Base-by-base conservation (phyloP, 1,140 invertebrate species). In the Chymomyza costata region DNA sequence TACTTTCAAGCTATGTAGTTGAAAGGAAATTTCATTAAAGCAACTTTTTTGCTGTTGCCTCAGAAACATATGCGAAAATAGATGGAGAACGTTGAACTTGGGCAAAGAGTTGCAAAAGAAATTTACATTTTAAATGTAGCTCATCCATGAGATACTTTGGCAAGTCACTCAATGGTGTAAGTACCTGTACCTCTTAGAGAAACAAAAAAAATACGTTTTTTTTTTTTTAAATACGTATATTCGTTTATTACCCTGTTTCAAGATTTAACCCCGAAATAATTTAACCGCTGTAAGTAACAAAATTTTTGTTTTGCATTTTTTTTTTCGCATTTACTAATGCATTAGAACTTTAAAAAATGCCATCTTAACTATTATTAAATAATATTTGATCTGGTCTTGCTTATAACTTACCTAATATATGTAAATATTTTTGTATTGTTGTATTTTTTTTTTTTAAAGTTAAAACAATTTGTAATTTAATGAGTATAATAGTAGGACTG, bases 141-240 rank as follows among this genome's bases (percentile, higher is more conserved):
- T n/a, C n/a, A n/a, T n/a, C n/a, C n/a, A n/a, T n/a, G n/a, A n/a
- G n/a, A n/a, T n/a, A n/a, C n/a, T n/a, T n/a, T n/a, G n/a, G n/a
- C n/a, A n/a, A n/a, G n/a, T n/a, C n/a, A n/a, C n/a, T n/a, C n/a
- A n/a, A n/a, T n/a, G n/a, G n/a, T n/a, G n/a, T n/a, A n/a, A n/a
- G n/a, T n/a, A n/a, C n/a, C n/a, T n/a, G n/a, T n/a, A n/a, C n/a
- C n/a, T n/a, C n/a, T n/a, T n/a, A n/a, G n/a, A n/a, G n/a, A n/a
- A n/a, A n/a, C n/a, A n/a, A n/a, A n/a, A n/a, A n/a, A n/a, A n/a
- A n/a, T n/a, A n/a, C n/a, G n/a, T n/a, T n/a, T n/a, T n/a, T n/a
- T n/a, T n/a, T n/a, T n/a, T n/a, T 64, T 52, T 60, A 54, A 59
- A 64, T 66, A 66, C 60, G 60, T 66, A 66, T 66, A 64, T 66